These are phyloP conservation scores for Andrena dorsata DNA, from an alignment of 2,888 invertebrate species.

Conservation along the genomic window DNA sequence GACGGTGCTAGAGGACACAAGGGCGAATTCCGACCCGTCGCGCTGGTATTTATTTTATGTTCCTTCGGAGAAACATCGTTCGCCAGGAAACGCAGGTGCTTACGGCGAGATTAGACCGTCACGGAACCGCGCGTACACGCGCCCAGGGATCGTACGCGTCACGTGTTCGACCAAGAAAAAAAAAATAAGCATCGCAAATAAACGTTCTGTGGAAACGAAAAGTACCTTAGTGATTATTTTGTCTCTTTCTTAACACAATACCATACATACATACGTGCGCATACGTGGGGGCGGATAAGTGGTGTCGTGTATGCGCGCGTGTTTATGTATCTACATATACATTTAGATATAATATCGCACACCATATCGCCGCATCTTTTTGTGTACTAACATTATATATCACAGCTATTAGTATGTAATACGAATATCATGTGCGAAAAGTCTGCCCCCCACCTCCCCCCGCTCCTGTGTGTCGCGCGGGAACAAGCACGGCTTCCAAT, in stretches of 20 bases:
- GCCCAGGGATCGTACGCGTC: slow-evolving; percentile 61
- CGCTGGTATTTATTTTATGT: not conserved
- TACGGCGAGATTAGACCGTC: not conserved
- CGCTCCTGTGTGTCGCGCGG: slow-evolving; percentile 18
- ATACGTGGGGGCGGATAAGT: slow-evolving; percentile 2
- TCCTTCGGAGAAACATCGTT: not conserved
- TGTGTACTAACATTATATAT: slow-evolving; percentile 67
- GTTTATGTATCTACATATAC: slow-evolving; percentile 32
- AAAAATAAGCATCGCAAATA: slow-evolving; percentile 76
- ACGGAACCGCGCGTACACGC: not conserved
- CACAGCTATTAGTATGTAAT: slow-evolving; percentile 56
- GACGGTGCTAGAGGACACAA: too few species aligned
- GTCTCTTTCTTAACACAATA: slow-evolving; percentile 79
- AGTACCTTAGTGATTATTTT: slow-evolving; percentile 82
- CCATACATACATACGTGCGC: slow-evolving; percentile 46
- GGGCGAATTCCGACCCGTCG: too few species aligned
- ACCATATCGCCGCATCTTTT: slow-evolving; percentile 60
- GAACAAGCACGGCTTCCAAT: not conserved
- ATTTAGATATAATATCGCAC: slow-evolving; percentile 55
- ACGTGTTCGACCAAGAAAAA: slow-evolving; percentile 67
- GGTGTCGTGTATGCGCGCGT: slow-evolving; percentile 6
- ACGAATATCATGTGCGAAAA: slow-evolving; percentile 47
- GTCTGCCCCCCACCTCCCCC: slow-evolving; percentile 11
- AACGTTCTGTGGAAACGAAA: slow-evolving; percentile 81
- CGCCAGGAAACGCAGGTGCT: slow-evolving; percentile 2